Evolutionary conservation across 1,140 invertebrate species (phyloP).

Genomic region (Drosophila triauraria): DNA sequence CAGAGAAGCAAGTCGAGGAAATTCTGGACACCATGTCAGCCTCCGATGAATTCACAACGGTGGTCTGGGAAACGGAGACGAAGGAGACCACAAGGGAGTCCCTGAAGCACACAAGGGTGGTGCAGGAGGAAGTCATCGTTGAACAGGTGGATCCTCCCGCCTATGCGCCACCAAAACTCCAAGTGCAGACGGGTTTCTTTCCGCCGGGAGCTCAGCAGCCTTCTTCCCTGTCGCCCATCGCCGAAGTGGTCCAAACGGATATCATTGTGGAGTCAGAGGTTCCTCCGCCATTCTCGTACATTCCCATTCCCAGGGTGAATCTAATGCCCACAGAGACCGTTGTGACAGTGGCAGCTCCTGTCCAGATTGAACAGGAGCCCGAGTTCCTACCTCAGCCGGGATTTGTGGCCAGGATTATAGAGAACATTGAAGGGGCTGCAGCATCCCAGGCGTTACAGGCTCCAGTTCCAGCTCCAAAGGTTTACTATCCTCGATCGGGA

Average conservation of each 20-base stretch:
- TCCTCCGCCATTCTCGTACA: neutral
- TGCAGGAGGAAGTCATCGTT: slow-evolving; percentile 25
- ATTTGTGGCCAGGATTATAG: slow-evolving; percentile 36
- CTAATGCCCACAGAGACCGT: slow-evolving; percentile 11
- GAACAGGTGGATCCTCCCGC: slow-evolving; percentile 24
- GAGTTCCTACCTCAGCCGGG: slow-evolving; percentile 25
- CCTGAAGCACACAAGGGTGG: slow-evolving; percentile 11
- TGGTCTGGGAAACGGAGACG: slow-evolving; percentile 32
- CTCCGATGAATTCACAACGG: slow-evolving; percentile 40
- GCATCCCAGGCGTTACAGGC: neutral
- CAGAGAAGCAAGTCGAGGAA: slow-evolving; percentile 13
- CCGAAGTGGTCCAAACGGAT: slow-evolving; percentile 32
- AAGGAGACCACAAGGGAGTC: slow-evolving; percentile 8
- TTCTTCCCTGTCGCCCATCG: slow-evolving; percentile 28
- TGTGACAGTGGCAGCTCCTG: slow-evolving; percentile 6
- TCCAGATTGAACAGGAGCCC: slow-evolving; percentile 5
- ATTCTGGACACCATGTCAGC: slow-evolving; percentile 18
- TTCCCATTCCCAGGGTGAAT: slow-evolving; percentile 20
- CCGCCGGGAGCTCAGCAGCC: slow-evolving; percentile 19
- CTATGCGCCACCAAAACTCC: slow-evolving; percentile 23
- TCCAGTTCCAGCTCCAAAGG: neutral
- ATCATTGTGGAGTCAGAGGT: slow-evolving; percentile 8
- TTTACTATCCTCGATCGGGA: neutral
- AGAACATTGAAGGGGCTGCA: slow-evolving; percentile 28
- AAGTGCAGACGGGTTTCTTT: slow-evolving; percentile 26